A percentile compares a stretch with the other conserved stretches of the same genome.
Evolutionary conservation across 2,113 vertebrate species (phyloP).

Genomic region (Tor tambroides): DNA sequence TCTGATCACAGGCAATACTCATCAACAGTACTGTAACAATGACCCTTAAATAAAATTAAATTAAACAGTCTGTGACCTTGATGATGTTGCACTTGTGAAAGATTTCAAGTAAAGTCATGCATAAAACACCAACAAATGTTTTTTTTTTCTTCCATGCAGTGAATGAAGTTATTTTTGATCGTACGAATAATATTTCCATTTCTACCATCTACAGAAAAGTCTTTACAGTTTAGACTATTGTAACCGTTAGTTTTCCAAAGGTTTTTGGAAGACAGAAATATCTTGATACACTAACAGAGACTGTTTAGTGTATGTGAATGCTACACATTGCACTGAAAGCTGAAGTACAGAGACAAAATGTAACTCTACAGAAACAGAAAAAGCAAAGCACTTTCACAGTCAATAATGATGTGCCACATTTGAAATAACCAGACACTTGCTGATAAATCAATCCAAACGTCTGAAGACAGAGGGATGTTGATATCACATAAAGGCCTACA

Average conservation of each 20-base stretch:
- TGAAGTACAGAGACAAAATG: neutral
- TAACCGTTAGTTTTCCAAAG: neutral
- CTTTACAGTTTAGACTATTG: neutral
- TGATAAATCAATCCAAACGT: neutral
- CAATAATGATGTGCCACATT: neutral
- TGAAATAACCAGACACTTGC: neutral
- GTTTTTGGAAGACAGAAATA: slow-evolving; percentile 8
- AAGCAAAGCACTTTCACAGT: too few relatives aligned
- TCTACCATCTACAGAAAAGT: neutral
- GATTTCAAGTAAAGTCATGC: slow-evolving; percentile 55
- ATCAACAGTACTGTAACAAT: neutral
- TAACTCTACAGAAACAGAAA: neutral
- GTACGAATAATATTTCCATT: neutral
- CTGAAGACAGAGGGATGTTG: neutral
- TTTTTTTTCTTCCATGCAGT: slow-evolving; percentile 10
- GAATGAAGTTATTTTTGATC: neutral
- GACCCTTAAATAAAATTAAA: neutral
- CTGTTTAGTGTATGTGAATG: neutral
- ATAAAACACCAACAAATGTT: slow-evolving; percentile 25
- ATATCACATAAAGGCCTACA: neutral
- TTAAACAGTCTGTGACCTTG: slow-evolving; percentile 40
- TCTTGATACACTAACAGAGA: neutral
- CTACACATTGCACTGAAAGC: slow-evolving; percentile 2
- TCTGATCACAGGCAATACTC: neutral
- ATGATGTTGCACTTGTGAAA: slow-evolving; percentile 42